phyloP scores from a whole-genome alignment of 2,888 invertebrate species.

The Macrosiphum euphorbiae region DNA sequence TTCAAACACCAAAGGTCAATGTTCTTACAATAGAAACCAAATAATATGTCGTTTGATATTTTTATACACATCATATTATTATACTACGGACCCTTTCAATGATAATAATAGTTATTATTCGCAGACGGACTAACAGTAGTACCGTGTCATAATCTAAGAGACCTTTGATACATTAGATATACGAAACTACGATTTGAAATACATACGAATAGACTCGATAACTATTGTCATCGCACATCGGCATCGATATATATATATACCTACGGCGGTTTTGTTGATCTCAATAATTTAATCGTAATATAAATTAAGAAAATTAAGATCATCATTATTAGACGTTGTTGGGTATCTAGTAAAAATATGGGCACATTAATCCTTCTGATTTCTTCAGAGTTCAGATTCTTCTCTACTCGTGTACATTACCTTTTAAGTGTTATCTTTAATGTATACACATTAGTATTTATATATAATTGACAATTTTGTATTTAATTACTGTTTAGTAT shows the following conservation, averaged over 20 bases:
- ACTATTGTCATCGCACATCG: neutral
- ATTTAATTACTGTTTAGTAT: neutral
- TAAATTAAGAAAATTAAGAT: neutral
- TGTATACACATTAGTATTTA: neutral
- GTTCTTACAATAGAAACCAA: neutral
- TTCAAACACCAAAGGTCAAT: conserved; percentile 1
- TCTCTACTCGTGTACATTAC: neutral
- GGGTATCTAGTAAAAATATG: neutral
- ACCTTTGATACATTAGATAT: neutral
- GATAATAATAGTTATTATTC: conserved; percentile 17
- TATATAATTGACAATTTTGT: neutral
- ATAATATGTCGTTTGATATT: neutral
- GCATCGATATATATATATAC: neutral
- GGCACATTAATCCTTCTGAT: neutral
- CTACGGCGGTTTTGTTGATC: neutral
- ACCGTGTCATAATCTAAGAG: neutral
- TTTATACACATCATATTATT: neutral
- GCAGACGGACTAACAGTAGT: neutral
- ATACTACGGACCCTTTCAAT: neutral
- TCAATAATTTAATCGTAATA: neutral
- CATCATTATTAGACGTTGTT: neutral
- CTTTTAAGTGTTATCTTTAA: neutral
- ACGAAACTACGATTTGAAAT: neutral
- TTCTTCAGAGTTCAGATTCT: neutral
- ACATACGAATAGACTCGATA: neutral